Base-by-base conservation (phyloP, 2,888 invertebrate species). In the Camponotus fellah region DNA sequence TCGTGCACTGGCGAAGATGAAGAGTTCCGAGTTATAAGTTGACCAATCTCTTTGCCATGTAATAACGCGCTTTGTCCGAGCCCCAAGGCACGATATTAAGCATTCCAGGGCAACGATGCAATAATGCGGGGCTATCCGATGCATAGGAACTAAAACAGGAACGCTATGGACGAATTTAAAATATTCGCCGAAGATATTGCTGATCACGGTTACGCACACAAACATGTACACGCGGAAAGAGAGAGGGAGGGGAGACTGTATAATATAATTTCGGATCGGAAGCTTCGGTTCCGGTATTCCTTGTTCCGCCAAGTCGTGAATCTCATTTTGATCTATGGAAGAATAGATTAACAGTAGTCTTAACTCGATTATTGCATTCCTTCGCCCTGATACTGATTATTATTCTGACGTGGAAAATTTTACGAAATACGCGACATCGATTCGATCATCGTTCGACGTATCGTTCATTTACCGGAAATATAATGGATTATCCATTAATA, bases 61-160 rank as follows among this genome's bases (percentile, higher is more conserved):
- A 92, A 94, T 93, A 93, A 92, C 86, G 86, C 89, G 91, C 92
- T 92, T 93, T 93, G 93, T 91, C 87, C 91, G 88, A 64, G 88
- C 86, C 86, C 86, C 86, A 83, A 86, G 84, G 89, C 89, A 86
- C 86, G 91, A 93, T 93, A 94, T 94, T 94, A 94, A 94, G 93
- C 94, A 94, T 94, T 94, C 94, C 94, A 87, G 91, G 86, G 89
- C 84, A 87, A 85, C 91, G 92, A 93, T 93, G 92, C 92, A 93
- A 94, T 94, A 94, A 93, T 82, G 91, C 91, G 89, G 49, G 92
- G 91, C 91, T 93, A 92, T 92, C 32, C 91, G 94, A 91, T 93
- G 93, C 92, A 92, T 91, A 91, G 91, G 88, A 92, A 91, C 87
- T 92, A 93, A 93, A 92, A 92, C 88, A 72, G 46, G 77, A 85